Evolutionary conservation across 2,888 invertebrate species (phyloP).

Genomic region (Laspeyria flexula): DNA sequence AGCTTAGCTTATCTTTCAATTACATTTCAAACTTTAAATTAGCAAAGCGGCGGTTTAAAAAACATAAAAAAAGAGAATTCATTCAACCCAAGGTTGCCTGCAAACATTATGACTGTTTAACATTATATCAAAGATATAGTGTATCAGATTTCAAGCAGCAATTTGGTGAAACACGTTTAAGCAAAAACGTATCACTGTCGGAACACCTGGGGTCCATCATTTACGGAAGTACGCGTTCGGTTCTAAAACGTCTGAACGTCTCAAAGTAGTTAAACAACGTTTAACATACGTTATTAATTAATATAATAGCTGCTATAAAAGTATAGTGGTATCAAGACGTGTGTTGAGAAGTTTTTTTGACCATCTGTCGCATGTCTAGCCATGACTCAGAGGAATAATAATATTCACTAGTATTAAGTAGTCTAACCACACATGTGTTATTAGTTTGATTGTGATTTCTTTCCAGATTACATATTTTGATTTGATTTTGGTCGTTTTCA

Average conservation of each 20-base stretch:
- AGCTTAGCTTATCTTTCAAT: no score
- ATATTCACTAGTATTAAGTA: not conserved
- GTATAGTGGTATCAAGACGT: constrained; percentile 18
- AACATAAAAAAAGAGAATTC: not conserved
- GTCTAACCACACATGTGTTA: not conserved
- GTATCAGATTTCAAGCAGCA: constrained; percentile 13
- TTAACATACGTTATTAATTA: constrained; percentile 9
- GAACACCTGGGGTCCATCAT: constrained; percentile 47
- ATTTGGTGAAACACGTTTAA: constrained; percentile 33
- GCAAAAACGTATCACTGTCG: constrained; percentile 34
- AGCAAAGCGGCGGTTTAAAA: no score
- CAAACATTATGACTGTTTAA: not conserved
- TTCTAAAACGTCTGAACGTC: constrained; percentile 11
- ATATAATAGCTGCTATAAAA: constrained; percentile 16
- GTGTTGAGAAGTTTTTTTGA: constrained; percentile 20
- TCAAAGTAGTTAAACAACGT: constrained; percentile 6
- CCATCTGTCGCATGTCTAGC: constrained; percentile 10
- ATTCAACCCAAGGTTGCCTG: not conserved
- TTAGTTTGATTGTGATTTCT: no score
- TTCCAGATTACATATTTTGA: not conserved
- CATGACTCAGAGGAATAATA: not conserved
- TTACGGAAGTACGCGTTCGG: constrained; percentile 26
- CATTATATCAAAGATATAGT: not conserved
- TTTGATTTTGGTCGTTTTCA: not conserved
- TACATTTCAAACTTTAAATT: no score